A percentile compares a stretch with the other conserved stretches of the same genome.
Evolutionary conservation across 2,113 vertebrate genomes (phyloP).

Genomic region (Raja brachyura): DNA sequence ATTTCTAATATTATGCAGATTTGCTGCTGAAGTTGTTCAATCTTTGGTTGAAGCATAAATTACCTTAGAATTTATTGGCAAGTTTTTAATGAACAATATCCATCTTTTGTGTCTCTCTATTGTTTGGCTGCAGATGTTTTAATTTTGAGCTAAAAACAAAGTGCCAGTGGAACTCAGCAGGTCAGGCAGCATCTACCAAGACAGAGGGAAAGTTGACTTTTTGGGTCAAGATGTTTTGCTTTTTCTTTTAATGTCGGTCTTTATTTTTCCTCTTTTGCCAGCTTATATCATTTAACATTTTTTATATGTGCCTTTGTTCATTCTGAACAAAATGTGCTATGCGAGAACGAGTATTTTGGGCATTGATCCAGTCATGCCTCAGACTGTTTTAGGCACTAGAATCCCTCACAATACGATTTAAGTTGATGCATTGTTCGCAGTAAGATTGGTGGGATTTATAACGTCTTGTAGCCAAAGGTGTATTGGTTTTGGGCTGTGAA

Average conservation of each 20-base stretch:
- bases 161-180: too few species aligned
- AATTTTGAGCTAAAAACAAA: too few species aligned
- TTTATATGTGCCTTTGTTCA: not conserved
- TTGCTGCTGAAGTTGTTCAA: not conserved
- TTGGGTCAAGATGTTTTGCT: too few species aligned
- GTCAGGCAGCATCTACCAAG: too few species aligned
- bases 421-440: slow-evolving; percentile 40
- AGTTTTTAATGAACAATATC: not conserved
- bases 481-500: slow-evolving; percentile 40
- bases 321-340: slow-evolving; percentile 38
- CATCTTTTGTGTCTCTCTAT: too few species aligned
- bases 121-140: too few species aligned
- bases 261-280: not conserved
- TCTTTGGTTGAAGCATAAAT: not conserved
- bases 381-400: slow-evolving; percentile 28
- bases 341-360: slow-evolving; percentile 31
- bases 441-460: slow-evolving; percentile 27
- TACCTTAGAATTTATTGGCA: not conserved
- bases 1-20: not conserved
- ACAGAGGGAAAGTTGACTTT: too few species aligned
- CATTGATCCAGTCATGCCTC: slow-evolving; percentile 34
- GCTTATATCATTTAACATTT: not conserved
- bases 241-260: not conserved
- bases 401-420: slow-evolving; percentile 42
- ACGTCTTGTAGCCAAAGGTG: slow-evolving; percentile 38